Percentiles rank a stretch among this genome's conserved stretches.
Conservation (phyloP, 1,140 invertebrate genomes). For the Ceratosolen fusciceps region DNA sequence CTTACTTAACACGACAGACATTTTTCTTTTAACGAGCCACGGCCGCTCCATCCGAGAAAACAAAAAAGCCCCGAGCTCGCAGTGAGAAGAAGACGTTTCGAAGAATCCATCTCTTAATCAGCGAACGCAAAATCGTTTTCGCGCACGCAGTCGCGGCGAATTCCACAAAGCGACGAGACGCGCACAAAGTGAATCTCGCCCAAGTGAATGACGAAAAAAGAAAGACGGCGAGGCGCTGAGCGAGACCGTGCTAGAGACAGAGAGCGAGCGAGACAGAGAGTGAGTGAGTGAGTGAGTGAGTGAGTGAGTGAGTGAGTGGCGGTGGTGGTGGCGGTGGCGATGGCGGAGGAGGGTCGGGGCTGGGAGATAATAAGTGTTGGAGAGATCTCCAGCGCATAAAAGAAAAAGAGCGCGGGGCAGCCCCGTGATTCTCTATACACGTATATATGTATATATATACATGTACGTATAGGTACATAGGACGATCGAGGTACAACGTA, state of each 20-base stretch:
- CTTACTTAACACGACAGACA: slow-evolving; percentile 23
- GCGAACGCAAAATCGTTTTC: slow-evolving; percentile 20
- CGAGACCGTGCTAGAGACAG: background rate
- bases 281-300: background rate
- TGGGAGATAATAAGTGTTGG: slow-evolving; percentile 1
- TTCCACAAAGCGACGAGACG: slow-evolving; percentile 1
- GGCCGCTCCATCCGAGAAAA: background rate
- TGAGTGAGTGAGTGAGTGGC: background rate
- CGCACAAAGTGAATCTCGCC: slow-evolving; percentile 21
- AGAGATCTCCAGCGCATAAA: slow-evolving; percentile 3
- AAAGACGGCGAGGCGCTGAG: slow-evolving; percentile 3
- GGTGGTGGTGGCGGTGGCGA: background rate
- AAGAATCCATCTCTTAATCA: slow-evolving; percentile 46
- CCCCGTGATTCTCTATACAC: too few relatives aligned
- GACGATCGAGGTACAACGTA: slow-evolving; percentile 28
- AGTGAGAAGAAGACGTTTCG: slow-evolving; percentile 36
- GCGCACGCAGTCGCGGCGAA: slow-evolving; percentile 16
- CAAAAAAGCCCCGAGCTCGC: background rate
- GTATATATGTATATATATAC: too few relatives aligned
- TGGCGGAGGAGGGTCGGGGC: background rate
- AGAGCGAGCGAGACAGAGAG: background rate
- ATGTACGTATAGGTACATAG: background rate
- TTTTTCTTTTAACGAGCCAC: slow-evolving; percentile 35
- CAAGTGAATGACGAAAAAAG: slow-evolving; percentile 16
- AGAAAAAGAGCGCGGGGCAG: slow-evolving; percentile 4